Evolutionary conservation across 2,113 vertebrate genomes (phyloP).

Genomic region (Cyanoderma ruficeps): DNA sequence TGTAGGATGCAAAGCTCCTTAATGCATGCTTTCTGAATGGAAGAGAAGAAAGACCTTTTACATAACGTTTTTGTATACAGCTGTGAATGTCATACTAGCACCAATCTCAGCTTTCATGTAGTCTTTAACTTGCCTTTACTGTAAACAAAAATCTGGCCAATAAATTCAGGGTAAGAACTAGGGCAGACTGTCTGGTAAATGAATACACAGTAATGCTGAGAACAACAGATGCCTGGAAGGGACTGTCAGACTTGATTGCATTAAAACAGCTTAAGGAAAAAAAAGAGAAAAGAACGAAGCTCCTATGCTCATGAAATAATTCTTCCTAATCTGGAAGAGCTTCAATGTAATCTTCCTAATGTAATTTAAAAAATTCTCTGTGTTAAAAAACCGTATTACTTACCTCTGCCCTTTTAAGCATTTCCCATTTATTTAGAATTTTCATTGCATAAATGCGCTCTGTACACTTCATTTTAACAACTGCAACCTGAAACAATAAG

Average conservation of each 20-base stretch:
- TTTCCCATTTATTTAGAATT: constrained; percentile 99
- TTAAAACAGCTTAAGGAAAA: constrained; percentile 36
- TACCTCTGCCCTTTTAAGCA: constrained; percentile 97
- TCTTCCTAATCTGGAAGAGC: constrained; percentile 38
- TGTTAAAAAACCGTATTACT: neutral
- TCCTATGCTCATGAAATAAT: constrained; percentile 29
- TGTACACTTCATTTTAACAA: constrained; percentile 97
- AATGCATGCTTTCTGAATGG: neutral
- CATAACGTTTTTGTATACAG: neutral
- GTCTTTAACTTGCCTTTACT: constrained; percentile 34
- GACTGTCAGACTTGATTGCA: constrained; percentile 60
- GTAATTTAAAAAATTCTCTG: neutral
- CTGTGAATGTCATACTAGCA: neutral
- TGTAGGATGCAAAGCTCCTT: constrained; percentile 11
- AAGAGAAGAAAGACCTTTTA: constrained; percentile 13
- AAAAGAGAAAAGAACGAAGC: neutral
- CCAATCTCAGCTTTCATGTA: neutral
- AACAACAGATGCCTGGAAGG: constrained; percentile 54
- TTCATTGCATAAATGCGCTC: constrained; percentile 98
- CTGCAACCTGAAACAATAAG: constrained; percentile 82
- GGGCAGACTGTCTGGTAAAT: constrained; percentile 49
- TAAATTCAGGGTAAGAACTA: constrained; percentile 41
- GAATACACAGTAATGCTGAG: constrained; percentile 9
- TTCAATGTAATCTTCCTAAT: neutral
- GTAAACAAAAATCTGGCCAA: constrained; percentile 59